Evolutionary conservation across 2,888 invertebrate genomes (phyloP), one percentile per base, ranked within the genome.

Genomic region (Lithophane semibrunnea): DNA sequence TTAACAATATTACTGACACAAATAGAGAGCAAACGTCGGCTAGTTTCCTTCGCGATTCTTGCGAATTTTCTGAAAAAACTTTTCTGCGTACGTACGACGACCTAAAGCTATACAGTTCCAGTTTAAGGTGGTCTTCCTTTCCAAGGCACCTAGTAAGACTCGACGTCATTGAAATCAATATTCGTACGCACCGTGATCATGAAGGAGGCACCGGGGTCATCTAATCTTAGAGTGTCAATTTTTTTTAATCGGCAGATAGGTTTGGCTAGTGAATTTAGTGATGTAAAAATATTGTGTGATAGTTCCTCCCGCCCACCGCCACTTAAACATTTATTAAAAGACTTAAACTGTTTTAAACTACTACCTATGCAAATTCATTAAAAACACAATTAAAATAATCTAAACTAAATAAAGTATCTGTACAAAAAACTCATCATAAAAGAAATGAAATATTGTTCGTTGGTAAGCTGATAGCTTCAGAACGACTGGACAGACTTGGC

Each of bases 11-110:
- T 44, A 68, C 37, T 47, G 29, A 74, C 54, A 65, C 65, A 72
- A 72, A 42, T 61, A 24, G n/a, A 69, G 8, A 66, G 79, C 52
- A 47, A 1, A 73, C 80, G 77, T 83, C 83, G 73, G 84, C 83
- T 56, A 47, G 37, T 70, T 64, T 24, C 42, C 13, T 9, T 13
- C 47, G 64, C 73, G 29, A 76, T 73, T 83, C 18, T 77, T 69
- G 29, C 13, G 49, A 68, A 58, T 69, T 44, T 44, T 47, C n/a
- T 60, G 63, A 73, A 77, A 71, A 85, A 73, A 58, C 52, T 85
- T 44, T 2, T 16, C 56, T 54, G n/a, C 67, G 72, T 72, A 37
- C 24, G 0, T 4, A 18, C 18, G 9, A 37, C 24, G 10, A 49
- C 2, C 24, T 49, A 4, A 18, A 18, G 10, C 2, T 24, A 13